Percentiles rank a stretch among this genome's conserved stretches.
Evolutionary conservation across 2,113 vertebrate species (phyloP).

Genomic region (Willisornis vidua): DNA sequence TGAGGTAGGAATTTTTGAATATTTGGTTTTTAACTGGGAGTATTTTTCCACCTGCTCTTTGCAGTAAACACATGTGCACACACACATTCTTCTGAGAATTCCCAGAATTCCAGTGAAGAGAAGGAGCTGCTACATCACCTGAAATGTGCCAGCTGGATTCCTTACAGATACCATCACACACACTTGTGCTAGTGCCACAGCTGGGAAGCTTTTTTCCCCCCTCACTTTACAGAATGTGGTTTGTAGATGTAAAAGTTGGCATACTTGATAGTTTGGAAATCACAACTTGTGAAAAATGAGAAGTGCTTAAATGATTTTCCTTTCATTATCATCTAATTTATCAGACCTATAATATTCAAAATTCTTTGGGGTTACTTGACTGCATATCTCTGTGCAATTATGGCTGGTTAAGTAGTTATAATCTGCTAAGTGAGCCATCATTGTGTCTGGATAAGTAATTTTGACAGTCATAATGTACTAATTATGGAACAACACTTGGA

Average conservation of each 20-base stretch:
- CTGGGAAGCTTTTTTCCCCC: not conserved
- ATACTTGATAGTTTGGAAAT: not conserved
- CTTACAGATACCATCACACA: not conserved
- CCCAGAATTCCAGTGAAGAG: not conserved
- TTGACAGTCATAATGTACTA: not conserved
- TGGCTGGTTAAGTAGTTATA: not conserved
- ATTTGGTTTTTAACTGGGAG: not conserved
- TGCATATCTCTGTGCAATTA: not conserved
- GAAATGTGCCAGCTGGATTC: not conserved
- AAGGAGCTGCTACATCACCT: not conserved
- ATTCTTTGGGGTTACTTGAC: not conserved
- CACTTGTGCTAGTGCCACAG: not conserved
- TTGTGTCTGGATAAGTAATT: not conserved
- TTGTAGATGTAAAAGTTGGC: not conserved
- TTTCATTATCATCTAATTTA: slow-evolving; percentile 7
- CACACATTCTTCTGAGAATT: fast-evolving
- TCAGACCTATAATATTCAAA: not conserved
- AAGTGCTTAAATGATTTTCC: not conserved
- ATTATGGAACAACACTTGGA: not conserved
- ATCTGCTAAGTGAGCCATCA: slow-evolving; percentile 15
- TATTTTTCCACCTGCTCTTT: not conserved
- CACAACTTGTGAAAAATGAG: not conserved
- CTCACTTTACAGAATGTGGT: not conserved
- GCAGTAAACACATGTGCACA: fast-evolving
- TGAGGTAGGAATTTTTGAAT: not conserved